These are phyloP conservation scores for Dermochelys coriacea DNA, from an alignment of 2,797 vertebrate species.

Conservation along the genomic window DNA sequence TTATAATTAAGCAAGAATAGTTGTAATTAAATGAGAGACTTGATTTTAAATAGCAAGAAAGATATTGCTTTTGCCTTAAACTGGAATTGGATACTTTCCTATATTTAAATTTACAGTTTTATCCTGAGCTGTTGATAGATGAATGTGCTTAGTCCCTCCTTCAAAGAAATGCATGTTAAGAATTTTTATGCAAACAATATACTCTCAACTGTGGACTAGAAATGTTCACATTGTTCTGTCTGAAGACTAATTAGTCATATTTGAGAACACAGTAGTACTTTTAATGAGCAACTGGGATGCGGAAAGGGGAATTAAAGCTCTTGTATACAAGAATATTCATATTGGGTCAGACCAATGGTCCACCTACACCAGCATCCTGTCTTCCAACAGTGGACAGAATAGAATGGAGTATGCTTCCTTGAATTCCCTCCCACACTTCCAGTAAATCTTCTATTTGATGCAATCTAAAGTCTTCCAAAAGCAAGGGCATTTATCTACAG, in stretches of 20 bases:
- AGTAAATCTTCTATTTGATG: neutral
- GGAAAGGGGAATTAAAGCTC: neutral
- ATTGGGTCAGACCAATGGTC: too few species aligned
- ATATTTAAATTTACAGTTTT: neutral
- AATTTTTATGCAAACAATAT: neutral
- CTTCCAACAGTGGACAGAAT: neutral
- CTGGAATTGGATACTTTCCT: neutral
- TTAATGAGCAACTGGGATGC: neutral
- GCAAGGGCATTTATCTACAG: neutral
- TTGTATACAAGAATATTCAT: neutral
- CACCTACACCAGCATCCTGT: neutral
- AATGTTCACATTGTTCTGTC: neutral
- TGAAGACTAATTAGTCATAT: neutral
- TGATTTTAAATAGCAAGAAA: neutral
- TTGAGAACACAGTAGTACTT: neutral
- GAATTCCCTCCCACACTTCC: accelerated
- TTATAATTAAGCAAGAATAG: neutral
- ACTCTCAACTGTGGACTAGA: neutral
- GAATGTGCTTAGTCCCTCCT: neutral
- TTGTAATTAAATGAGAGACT: neutral
- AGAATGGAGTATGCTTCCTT: neutral
- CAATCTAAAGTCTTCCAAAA: neutral
- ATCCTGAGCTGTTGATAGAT: accelerated
- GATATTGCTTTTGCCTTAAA: neutral
- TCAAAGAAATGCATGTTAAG: neutral